Evolutionary conservation across 2,113 vertebrate species (phyloP).

Genomic region (Clarias batrachus): DNA sequence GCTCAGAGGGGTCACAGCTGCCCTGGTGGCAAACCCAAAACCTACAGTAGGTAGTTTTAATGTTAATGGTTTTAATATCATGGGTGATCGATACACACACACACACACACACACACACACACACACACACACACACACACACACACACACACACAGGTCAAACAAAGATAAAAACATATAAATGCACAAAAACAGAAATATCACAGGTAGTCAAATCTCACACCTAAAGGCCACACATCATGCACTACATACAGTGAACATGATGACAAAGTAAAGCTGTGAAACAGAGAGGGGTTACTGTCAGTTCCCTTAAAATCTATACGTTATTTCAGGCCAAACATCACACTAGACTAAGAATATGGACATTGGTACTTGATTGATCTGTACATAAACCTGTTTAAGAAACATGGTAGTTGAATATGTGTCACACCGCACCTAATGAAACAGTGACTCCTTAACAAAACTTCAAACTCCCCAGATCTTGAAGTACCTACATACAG

Average conservation of each 20-base stretch:
- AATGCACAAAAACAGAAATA: background rate
- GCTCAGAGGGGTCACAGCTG: too few species aligned
- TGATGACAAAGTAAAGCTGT: slow-evolving; percentile 80
- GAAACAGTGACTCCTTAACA: background rate
- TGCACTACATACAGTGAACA: slow-evolving; percentile 80
- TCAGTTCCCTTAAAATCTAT: background rate
- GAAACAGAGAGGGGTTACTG: slow-evolving; percentile 48
- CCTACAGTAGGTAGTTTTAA: too few species aligned
- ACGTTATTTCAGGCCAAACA: background rate
- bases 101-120: background rate
- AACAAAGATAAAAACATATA: background rate
- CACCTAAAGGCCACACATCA: slow-evolving; percentile 43
- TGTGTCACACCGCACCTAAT: background rate
- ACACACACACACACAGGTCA: background rate
- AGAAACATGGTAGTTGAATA: background rate
- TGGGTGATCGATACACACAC: background rate
- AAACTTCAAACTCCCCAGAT: background rate
- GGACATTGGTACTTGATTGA: background rate
- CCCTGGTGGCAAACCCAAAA: too few species aligned
- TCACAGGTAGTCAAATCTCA: slow-evolving; percentile 5
- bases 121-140: background rate
- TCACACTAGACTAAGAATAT: background rate
- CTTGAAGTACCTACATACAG: background rate
- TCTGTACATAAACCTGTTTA: background rate
- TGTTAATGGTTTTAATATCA: too few species aligned